Conservation (phyloP, 2,797 vertebrate species). For the Parambassis ranga region DNA sequence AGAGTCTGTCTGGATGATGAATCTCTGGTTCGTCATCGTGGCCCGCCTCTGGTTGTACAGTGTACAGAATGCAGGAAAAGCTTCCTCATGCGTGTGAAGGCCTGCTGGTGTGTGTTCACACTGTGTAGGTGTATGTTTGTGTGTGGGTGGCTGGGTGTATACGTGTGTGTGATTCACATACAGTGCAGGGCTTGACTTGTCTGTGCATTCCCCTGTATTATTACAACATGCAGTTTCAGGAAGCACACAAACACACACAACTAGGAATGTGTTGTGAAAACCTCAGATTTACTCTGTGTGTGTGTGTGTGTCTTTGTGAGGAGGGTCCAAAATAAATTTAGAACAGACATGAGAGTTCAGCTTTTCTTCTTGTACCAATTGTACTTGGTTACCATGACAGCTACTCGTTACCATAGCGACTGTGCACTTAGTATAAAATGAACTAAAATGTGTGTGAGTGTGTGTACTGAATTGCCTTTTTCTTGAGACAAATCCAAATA, state of each 20-base stretch:
- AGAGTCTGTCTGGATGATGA: not conserved
- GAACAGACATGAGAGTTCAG: conserved; percentile 72
- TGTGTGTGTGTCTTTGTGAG: not conserved
- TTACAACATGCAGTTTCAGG: conserved; percentile 7
- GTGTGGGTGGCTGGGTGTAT: not conserved
- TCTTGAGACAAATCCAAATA: conserved; percentile 42
- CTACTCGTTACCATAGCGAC: conserved; percentile 83
- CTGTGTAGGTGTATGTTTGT: not conserved
- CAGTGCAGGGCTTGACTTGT: conserved; percentile 55
- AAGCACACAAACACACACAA: not conserved
- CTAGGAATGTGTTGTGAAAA: conserved; percentile 13
- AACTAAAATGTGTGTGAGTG: conserved; percentile 39
- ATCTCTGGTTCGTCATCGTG: not conserved
- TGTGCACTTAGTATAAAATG: conserved; percentile 66
- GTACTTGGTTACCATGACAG: conserved; percentile 77
- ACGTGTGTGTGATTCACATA: conserved; percentile 19
- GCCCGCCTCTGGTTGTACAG: too few species aligned
- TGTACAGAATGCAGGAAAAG: not conserved
- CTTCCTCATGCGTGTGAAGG: conserved; percentile 35
- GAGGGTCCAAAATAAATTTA: conserved; percentile 59
- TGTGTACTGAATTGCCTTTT: conserved; percentile 37
- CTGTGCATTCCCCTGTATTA: conserved; percentile 37
- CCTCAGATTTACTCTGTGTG: conserved; percentile 6
- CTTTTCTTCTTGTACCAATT: conserved; percentile 63
- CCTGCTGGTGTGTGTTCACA: conserved; percentile 19